Evolutionary conservation across 2,797 vertebrate genomes (phyloP).

Genomic region (Karalla daura): DNA sequence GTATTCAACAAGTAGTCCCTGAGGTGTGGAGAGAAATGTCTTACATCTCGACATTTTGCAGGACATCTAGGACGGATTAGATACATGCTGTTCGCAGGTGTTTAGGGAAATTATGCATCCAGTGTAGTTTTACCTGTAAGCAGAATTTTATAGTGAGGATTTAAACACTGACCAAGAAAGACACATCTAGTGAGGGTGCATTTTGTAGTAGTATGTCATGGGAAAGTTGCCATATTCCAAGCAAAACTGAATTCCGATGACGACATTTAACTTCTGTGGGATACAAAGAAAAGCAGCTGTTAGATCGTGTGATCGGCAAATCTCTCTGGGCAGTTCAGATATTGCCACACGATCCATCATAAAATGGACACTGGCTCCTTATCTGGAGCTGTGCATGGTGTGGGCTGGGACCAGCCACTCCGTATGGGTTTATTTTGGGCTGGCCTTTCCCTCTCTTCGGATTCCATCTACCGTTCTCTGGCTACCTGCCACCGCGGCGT

Average conservation of each 20-base stretch:
- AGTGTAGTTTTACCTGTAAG: not conserved
- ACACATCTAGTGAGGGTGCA: not conserved
- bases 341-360: constrained; percentile 48
- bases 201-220: not conserved
- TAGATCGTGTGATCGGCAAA: constrained; percentile 10
- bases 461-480: constrained; percentile 76
- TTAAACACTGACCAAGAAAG: not conserved
- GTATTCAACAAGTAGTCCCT: too few species aligned
- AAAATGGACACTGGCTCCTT: constrained; percentile 70
- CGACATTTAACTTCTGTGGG: constrained; percentile 3
- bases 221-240: not conserved
- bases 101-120: too few species aligned
- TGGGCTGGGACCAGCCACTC: constrained; percentile 28
- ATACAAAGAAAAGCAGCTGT: constrained; percentile 41
- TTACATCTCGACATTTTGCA: not conserved
- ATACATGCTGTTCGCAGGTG: not conserved
- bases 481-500: constrained; percentile 58
- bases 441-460: constrained; percentile 73
- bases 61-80: not conserved
- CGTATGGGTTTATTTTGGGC: constrained; percentile 81
- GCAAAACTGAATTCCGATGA: not conserved
- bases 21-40: too few species aligned
- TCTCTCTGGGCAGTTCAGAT: constrained; percentile 39
- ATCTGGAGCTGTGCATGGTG: constrained; percentile 65
- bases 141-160: not conserved